These are phyloP conservation scores for Marcusenius ussheri DNA, from an alignment of 2,113 vertebrate genomes.

Conservation along the genomic window DNA sequence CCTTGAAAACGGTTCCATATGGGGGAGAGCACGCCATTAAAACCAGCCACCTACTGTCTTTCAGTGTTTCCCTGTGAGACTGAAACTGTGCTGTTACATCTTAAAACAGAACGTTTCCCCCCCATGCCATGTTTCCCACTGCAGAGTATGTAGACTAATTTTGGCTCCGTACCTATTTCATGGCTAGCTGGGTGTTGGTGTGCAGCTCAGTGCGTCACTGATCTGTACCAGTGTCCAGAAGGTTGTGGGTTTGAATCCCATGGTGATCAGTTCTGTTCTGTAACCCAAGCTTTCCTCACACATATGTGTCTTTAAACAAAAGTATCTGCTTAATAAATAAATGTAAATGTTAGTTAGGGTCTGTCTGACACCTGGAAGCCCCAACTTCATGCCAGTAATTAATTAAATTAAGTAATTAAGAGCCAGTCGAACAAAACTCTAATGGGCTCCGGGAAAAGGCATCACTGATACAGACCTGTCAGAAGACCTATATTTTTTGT, in stretches of 20 bases:
- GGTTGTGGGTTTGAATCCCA: not conserved
- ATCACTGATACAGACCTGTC: not conserved
- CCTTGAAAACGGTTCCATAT: slow-evolving; percentile 23
- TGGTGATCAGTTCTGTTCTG: not conserved
- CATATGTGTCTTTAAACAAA: not conserved
- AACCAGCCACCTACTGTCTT: slow-evolving; percentile 15
- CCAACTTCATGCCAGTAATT: not conserved
- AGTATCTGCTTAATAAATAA: not conserved
- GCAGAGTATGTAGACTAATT: not conserved
- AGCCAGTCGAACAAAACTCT: not conserved
- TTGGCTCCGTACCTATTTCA: not conserved
- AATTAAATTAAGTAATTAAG: not conserved
- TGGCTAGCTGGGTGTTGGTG: not conserved
- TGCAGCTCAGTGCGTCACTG: not conserved
- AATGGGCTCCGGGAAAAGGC: not conserved
- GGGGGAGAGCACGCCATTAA: not conserved
- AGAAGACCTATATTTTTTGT: not conserved
- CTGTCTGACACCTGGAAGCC: not conserved
- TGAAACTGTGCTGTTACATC: not conserved
- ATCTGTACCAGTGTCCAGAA: not conserved
- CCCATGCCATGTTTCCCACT: not conserved
- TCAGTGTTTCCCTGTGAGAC: not conserved
- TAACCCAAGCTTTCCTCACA: not conserved
- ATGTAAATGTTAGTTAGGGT: not conserved
- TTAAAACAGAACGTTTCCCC: not conserved